Base-by-base conservation (phyloP, 2,888 invertebrate species). In the Idaea dimidiata region DNA sequence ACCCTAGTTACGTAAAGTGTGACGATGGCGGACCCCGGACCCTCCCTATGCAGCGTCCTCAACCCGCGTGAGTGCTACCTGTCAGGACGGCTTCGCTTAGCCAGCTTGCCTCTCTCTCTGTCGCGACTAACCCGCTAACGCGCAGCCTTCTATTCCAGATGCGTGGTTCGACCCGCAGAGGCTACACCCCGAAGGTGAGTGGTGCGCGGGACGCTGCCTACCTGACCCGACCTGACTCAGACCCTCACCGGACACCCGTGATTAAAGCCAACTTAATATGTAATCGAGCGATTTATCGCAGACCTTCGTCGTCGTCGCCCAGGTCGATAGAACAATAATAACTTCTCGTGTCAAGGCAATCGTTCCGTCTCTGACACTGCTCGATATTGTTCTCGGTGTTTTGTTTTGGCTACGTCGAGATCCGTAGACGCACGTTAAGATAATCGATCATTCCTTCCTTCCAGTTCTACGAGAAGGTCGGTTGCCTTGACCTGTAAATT, bases 131-230 rank as follows among this genome's bases (percentile, higher is more conserved):
- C 43, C 88, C 90, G 89, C 91, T 92, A 91, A 91, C 91, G 82
- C 89, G 87, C 89, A 83, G 88, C 89, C 89, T 89, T 94, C 93
- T 92, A 93, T 96, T 97, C 82, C 96, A 97, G 97, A 97, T 95
- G 96, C 97, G 93, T 97, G 97, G 97, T 97, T 97, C 94, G 96
- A 97, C 91, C 97, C 97, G 84, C 96, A 97, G 93, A 95, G 96
- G 93, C 95, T 97, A 93, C 96, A 97, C 93, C 97, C 97, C 78
- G 95, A 95, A 95, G 97, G 97, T 97, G 95, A 96, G 96, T 94
- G 69, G 69, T 67, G 79, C 77, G 76, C 76, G 70, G 73, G 77
- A 77, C 76, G 56, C 56, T 17, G 74, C 77, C 76, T 73, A 74
- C 73, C 74, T 72, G 73, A 73, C 73, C 74, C 72, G 78, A 14